Base-by-base conservation (phyloP, 2,113 vertebrate genomes). In the Agelaius tricolor region DNA sequence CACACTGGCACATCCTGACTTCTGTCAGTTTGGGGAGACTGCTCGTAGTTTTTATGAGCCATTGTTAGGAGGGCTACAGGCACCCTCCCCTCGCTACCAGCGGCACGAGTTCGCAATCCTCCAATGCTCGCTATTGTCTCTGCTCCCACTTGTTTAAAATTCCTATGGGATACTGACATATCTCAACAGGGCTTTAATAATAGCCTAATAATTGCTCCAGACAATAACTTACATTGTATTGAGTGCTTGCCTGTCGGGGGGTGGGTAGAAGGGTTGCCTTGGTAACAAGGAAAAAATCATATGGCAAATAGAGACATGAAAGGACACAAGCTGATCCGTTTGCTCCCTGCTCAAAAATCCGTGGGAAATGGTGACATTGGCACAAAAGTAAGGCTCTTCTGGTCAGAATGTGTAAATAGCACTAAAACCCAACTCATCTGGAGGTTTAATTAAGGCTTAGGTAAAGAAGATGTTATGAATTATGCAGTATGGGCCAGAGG, bases 161-260 rank as follows among this genome's bases (percentile, higher is more conserved):
- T 94, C 94, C 96, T 90, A 19, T 0, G 7, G 90, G 88, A 90
- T 88, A 79, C 90, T 22, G 68, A 76, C 88, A 58, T 26, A 57
- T 93, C 90, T 93, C 95, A 95, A 66, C 3, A 52, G 88, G 49
- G 73, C 83, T 95, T 94, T 94, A 96, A 93, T 97, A 97, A 97
- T 68, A 93, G 95, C 90, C 93, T 95, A 95, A 95, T 94, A 97
- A 97, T 93, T 80, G 86, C 83, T 92, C 63, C 76, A 94, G 93
- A 97, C 86, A 97, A 97, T 95, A 93, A 95, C 85, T 88, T 86
- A 80, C 79, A 96, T 90, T 93, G 88, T 92, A 93, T 22, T 54
- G 61, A 90, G 88, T 58, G 59, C 75, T 88, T 0, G 63, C 39
- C 59, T 89, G 74, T 37, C 15, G 37, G 62, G 31, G 73, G 59